A percentile compares a stretch with the other conserved stretches of the same genome.
Conservation (phyloP, 2,113 vertebrate species). For the Grammomys dolichurus region DNA sequence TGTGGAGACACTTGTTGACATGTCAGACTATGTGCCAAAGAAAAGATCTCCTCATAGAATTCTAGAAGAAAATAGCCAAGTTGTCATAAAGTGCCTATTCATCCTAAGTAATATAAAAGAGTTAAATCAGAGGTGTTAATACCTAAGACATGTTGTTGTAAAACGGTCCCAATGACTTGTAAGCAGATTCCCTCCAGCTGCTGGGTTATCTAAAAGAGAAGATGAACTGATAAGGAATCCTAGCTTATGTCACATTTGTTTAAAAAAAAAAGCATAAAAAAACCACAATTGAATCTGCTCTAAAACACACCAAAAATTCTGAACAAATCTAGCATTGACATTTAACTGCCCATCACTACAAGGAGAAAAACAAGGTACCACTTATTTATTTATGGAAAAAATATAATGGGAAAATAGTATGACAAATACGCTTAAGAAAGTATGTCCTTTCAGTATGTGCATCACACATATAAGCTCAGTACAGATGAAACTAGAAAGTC, state of each 20-base stretch:
- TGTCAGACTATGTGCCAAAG: constrained; percentile 98
- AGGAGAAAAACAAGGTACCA: not conserved
- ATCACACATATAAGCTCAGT: not conserved
- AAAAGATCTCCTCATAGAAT: constrained; percentile 99
- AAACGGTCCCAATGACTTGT: constrained; percentile 98
- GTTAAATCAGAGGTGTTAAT: constrained; percentile 51
- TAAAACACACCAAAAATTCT: not conserved
- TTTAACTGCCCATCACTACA: not conserved
- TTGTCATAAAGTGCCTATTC: constrained; percentile 49
- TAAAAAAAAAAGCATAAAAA: not conserved
- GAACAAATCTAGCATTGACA: not conserved
- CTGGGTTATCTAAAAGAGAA: constrained; percentile 94
- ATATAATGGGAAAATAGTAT: not conserved
- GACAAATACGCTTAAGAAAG: not conserved
- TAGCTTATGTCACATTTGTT: not conserved
- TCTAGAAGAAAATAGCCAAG: constrained; percentile 87
- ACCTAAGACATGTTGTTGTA: constrained; percentile 99
- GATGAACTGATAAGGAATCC: not conserved
- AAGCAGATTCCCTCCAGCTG: constrained; percentile 99
- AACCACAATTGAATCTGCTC: not conserved
- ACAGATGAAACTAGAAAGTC: not conserved
- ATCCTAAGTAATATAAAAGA: constrained; percentile 15
- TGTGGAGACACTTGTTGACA: constrained; percentile 99
- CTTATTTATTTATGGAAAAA: not conserved
- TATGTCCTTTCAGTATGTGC: not conserved